Evolutionary conservation across 2,888 invertebrate genomes (phyloP), one percentile per base, ranked within the genome.

Genomic region (Nudaria mundana): DNA sequence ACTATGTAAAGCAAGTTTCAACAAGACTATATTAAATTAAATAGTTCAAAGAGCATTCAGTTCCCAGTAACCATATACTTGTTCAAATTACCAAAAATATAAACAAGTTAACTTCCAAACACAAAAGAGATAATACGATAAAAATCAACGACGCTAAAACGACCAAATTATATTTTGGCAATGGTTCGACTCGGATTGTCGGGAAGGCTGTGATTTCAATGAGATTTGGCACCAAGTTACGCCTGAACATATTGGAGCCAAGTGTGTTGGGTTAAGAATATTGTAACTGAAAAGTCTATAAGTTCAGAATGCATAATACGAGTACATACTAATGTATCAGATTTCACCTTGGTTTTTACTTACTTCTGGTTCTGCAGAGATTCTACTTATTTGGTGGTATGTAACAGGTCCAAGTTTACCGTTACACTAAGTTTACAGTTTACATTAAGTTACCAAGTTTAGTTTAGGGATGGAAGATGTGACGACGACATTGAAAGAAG

Each of bases 121-220:
- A 51, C 55, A 61, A 62, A 53, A 54, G 48, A 54, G 40, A 56
- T 50, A 36, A 43, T 36, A 23, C 48, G 42, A 64, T 64, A 64
- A 64, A 64, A 60, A 55, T 60, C 64, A 64, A 56, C 63, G 55
- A 16, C 55, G 58, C 58, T 52, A 56, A 64, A 64, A 63, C 51
- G 43, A 24, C 47, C 50, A 56, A 62, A 61, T 61, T 59, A 59
- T 59, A 62, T 61, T 56, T 61, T 61, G 60, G 60, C 60, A 61
- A 48, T 31, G 42, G 20, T 46, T 44, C 46, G 34, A 14, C 30
- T 13, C 30, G n/a, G n/a, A 33, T 35, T 48, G 13, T 36, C 26
- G 40, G 40, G 43, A 43, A 56, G 34, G 40, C 41, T 31, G 33
- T 44, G 54, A 59, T 61, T 52, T 61, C 62, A 55, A 61, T 57